Percentiles rank a stretch among this genome's conserved stretches.
Evolutionary conservation across 2,797 vertebrate genomes (phyloP).

Genomic region (Clarias laeviceps): DNA sequence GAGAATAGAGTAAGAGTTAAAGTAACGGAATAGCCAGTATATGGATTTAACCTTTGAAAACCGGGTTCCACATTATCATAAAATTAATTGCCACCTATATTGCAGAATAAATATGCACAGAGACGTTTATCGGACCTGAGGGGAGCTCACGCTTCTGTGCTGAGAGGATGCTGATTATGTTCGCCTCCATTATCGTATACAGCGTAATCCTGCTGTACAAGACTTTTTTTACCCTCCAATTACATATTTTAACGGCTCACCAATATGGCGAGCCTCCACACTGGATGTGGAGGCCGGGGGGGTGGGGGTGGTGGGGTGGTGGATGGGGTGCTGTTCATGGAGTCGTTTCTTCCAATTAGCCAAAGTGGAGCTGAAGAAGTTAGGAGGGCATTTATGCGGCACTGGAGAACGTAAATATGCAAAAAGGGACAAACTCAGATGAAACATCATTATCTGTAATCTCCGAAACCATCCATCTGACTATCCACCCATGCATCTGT

Average conservation of each 20-base stretch:
- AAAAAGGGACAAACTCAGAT: neutral
- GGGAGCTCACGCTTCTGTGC: slow-evolving; percentile 59
- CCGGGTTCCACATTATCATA: slow-evolving; percentile 68
- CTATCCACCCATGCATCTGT: neutral
- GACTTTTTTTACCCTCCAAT: slow-evolving; percentile 27
- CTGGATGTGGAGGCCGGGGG: slow-evolving; percentile 23
- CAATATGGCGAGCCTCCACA: slow-evolving; percentile 39
- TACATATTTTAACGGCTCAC: slow-evolving; percentile 39
- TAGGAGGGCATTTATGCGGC: slow-evolving; percentile 12
- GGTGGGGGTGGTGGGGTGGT: too few species aligned
- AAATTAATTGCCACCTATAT: slow-evolving; percentile 70
- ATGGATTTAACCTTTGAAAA: slow-evolving; percentile 68
- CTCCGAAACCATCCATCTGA: neutral
- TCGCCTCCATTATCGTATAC: slow-evolving; percentile 61
- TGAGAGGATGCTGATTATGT: slow-evolving; percentile 61
- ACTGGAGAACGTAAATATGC: neutral
- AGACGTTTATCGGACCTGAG: slow-evolving; percentile 63
- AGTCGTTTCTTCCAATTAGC: slow-evolving; percentile 47
- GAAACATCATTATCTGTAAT: neutral
- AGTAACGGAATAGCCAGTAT: slow-evolving; percentile 6
- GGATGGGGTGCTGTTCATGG: slow-evolving; percentile 42
- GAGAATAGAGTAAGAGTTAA: neutral
- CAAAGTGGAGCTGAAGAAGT: slow-evolving; percentile 16
- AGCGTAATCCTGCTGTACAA: slow-evolving; percentile 55
- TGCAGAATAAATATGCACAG: slow-evolving; percentile 67